Percentiles rank a stretch among this genome's conserved stretches.
phyloP scores from a whole-genome alignment of 2,797 vertebrate species.

The Pipistrellus pipistrellus region DNA sequence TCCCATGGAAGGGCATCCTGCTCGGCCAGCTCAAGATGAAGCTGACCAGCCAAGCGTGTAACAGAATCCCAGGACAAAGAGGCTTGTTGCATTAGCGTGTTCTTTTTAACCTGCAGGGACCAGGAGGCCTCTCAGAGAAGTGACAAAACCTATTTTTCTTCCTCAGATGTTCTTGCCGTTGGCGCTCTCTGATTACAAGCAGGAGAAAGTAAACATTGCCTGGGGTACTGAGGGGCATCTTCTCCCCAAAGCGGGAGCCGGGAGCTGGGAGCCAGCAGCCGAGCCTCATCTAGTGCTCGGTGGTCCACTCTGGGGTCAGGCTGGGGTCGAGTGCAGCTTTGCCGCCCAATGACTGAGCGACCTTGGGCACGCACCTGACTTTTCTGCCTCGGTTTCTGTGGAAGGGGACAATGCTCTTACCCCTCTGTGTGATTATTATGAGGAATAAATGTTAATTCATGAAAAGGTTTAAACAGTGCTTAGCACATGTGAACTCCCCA shows the following conservation, averaged over 20 bases:
- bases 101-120: conserved; percentile 47
- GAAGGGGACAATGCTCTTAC: too few species aligned
- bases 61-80: conserved; percentile 50
- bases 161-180: background rate
- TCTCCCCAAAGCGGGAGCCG: background rate
- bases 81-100: conserved; percentile 19
- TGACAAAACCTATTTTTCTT: conserved; percentile 68
- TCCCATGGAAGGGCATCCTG: background rate
- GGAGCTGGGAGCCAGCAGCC: background rate
- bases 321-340: rapidly evolving
- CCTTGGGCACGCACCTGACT: background rate
- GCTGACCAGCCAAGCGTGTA: background rate
- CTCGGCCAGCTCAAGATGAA: conserved; percentile 22
- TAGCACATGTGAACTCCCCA: background rate
- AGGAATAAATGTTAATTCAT: background rate
- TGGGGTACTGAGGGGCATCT: background rate
- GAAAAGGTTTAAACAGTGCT: background rate
- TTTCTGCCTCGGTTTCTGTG: background rate
- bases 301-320: background rate
- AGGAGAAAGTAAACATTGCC: background rate
- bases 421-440: background rate
- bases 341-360: background rate
- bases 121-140: conserved; percentile 60
- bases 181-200: background rate
- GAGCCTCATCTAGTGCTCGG: background rate